A percentile compares a stretch with the other conserved stretches of the same genome.
phyloP scores from a whole-genome alignment of 1,140 invertebrate species.

The Trachymyrmex cornetzi region DNA sequence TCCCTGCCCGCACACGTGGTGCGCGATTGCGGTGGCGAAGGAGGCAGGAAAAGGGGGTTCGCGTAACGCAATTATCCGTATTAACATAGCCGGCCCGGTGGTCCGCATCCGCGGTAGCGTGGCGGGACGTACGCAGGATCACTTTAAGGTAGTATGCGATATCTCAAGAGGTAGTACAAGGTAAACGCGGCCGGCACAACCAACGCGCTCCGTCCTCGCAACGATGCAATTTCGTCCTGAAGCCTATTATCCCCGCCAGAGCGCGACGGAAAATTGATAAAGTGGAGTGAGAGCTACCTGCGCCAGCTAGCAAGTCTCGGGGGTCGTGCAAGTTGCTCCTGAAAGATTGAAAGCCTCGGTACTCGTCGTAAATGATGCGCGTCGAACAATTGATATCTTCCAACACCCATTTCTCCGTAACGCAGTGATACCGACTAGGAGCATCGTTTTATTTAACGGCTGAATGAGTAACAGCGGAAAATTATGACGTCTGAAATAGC shows the following conservation, averaged over 20 bases:
- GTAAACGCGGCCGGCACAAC: conserved; percentile 34
- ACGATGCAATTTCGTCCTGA: conserved; percentile 56
- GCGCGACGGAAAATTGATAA: conserved; percentile 61
- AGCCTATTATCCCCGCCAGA: conserved; percentile 45
- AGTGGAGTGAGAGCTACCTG: conserved; percentile 29
- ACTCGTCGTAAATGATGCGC: conserved; percentile 27
- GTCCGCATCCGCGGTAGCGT: conserved; percentile 61
- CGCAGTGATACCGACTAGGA: background rate
- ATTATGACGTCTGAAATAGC: background rate
- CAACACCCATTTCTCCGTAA: background rate
- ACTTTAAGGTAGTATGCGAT: conserved; percentile 25
- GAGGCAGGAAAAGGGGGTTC: conserved; percentile 37
- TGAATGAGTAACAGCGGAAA: conserved; percentile 1
- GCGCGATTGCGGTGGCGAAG: conserved; percentile 10
- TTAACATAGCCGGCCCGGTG: conserved; percentile 77
- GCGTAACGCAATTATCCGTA: conserved; percentile 78
- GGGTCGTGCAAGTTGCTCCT: background rate
- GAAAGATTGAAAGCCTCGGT: conserved; percentile 10
- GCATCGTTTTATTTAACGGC: background rate
- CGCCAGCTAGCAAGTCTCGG: background rate
- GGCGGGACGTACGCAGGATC: conserved; percentile 11
- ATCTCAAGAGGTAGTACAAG: conserved; percentile 4
- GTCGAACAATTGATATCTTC: conserved; percentile 41
- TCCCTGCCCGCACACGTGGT: conserved; percentile 52
- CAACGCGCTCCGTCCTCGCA: conserved; percentile 25